Evolutionary conservation across 2,797 vertebrate species (phyloP), one percentile per base, ranked within the genome.

Genomic region (Melanotaenia nigrans): DNA sequence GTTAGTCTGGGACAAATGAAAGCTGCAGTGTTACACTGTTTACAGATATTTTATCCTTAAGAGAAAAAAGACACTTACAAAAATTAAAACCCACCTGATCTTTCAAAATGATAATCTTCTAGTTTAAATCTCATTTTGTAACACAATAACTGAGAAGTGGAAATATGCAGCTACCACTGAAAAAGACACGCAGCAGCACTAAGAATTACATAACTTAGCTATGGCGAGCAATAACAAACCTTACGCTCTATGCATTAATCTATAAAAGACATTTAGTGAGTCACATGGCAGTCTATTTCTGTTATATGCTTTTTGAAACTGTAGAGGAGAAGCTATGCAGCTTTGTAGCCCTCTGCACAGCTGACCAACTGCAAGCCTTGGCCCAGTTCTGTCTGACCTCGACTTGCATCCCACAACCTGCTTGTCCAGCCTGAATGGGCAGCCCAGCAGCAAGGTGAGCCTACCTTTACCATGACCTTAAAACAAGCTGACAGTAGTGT

Each of bases 401-500:
- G 0, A 38, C 67, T 84, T 1, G 12, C 57, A 70, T 78, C 78
- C 56, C 70, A 71, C 6, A 61, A 79, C 73, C 55, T 70, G 57
- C 32, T 38, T 42, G 56, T 77, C 36, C 77, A 75, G 68, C 36
- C 68, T 77, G 65, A 4, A 12, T 68, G 68, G 61, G 75, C 54
- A 67, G 70, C 69, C 81, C 77, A 60, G 79, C 62, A 82, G 85
- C 86, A 78, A 45, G 56, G 51, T 58, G 73, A 84, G 65, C 18
- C 73, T 65, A 86, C 88, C 87, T 87, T 81, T 67, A 78, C 71
- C 59, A 9, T 83, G 85, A 89, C 82, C 86, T 79, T 70, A 80
- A 88, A 89, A 83, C 68, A 84, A 81, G 68, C 72, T 51, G 86
- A 87, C 90, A 88, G 77, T 76, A 78, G 77, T 55, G 60, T 36